These are phyloP conservation scores for Pollenia angustigena DNA, from an alignment of 2,888 invertebrate species.

Conservation along the genomic window DNA sequence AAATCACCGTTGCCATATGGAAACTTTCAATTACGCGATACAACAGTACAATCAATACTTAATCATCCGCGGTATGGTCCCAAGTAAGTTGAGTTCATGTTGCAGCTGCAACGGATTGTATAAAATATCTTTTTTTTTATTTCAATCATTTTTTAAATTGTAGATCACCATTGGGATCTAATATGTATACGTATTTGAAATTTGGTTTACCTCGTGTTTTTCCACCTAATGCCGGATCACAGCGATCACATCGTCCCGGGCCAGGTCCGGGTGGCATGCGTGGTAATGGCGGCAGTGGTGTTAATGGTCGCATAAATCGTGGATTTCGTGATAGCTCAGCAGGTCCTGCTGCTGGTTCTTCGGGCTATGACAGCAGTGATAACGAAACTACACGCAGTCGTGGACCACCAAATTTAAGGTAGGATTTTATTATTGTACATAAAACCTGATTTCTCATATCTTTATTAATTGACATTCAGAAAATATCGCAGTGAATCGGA, in stretches of 20 bases:
- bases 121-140: background rate
- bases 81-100: slow-evolving; percentile 86
- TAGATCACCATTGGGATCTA: slow-evolving; percentile 93
- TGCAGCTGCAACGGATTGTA: slow-evolving; percentile 32
- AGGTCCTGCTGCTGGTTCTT: slow-evolving; percentile 87
- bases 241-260: slow-evolving; percentile 86
- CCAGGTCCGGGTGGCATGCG: slow-evolving; percentile 78
- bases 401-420: slow-evolving; percentile 85
- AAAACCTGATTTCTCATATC: background rate
- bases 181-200: slow-evolving; percentile 97
- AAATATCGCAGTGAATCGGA: slow-evolving; percentile 95
- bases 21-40: slow-evolving; percentile 96
- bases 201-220: slow-evolving; percentile 96
- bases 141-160: slow-evolving; percentile 31
- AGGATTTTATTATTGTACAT: slow-evolving; percentile 23
- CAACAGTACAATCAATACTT: slow-evolving; percentile 94
- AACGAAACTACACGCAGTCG: slow-evolving; percentile 87
- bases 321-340: slow-evolving; percentile 87
- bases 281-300: slow-evolving; percentile 75
- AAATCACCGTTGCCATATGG: slow-evolving; percentile 97
- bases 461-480: slow-evolving; percentile 78
- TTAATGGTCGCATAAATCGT: slow-evolving; percentile 86
- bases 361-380: slow-evolving; percentile 96
- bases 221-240: slow-evolving; percentile 92
- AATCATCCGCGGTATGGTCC: slow-evolving; percentile 95